These are phyloP conservation scores for Lampris megalopsis DNA, from an alignment of 2,113 vertebrate genomes.

Conservation along the genomic window DNA sequence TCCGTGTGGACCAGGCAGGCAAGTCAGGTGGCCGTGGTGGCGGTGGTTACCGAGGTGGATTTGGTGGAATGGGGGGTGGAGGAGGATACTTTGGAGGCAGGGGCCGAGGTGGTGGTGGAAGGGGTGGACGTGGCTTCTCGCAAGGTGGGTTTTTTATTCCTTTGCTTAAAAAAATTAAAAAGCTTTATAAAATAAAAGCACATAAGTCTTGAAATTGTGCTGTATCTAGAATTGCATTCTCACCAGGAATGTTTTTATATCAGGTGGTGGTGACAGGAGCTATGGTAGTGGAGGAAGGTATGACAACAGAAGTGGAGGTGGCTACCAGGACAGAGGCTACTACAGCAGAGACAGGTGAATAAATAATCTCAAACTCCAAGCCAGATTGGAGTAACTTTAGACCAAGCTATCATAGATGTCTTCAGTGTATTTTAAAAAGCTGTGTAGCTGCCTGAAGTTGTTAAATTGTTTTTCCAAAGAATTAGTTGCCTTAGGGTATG, in stretches of 20 bases:
- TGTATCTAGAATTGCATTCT: not conserved
- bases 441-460: too few relatives aligned
- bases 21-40: slow-evolving; percentile 82
- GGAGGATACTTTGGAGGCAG: slow-evolving; percentile 61
- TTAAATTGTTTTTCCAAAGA: too few relatives aligned
- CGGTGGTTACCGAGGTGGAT: slow-evolving; percentile 85
- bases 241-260: not conserved
- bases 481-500: too few relatives aligned
- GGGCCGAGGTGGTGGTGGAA: slow-evolving; percentile 59
- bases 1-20: slow-evolving; percentile 87
- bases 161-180: not conserved
- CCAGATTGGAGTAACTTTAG: not conserved
- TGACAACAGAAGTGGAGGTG: slow-evolving; percentile 37
- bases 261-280: slow-evolving; percentile 81
- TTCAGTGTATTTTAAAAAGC: too few relatives aligned
- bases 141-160: slow-evolving; percentile 65
- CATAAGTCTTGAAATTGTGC: too few relatives aligned
- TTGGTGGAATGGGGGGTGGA: slow-evolving; percentile 70
- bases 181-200: not conserved
- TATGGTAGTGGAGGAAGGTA: slow-evolving; percentile 63
- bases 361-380: not conserved
- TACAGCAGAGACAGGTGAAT: slow-evolving; percentile 44
- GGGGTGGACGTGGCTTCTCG: slow-evolving; percentile 84
- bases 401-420: too few relatives aligned
- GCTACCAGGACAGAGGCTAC: slow-evolving; percentile 29